Evolutionary conservation across 1,140 invertebrate species (phyloP).

Genomic region (Meloidogyne exigua): DNA sequence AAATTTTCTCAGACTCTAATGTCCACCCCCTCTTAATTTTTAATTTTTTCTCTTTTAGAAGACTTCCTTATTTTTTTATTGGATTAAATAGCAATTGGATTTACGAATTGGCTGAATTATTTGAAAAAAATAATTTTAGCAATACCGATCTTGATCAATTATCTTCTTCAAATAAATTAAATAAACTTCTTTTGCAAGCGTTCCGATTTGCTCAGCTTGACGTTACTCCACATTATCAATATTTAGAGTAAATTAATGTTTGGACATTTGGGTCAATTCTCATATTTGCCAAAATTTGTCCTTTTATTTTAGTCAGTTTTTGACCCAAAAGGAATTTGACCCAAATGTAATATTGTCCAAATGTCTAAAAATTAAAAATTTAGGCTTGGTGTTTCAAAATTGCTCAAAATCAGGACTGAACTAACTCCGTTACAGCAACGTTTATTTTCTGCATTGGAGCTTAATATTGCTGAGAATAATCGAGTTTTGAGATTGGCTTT

Average conservation of each 20-base stretch:
- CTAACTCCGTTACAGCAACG: background rate
- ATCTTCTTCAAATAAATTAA: background rate
- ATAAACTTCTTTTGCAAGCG: background rate
- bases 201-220: background rate
- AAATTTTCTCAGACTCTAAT: conserved; percentile 8
- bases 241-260: background rate
- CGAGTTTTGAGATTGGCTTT: conserved; percentile 30
- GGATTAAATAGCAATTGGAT: conserved; percentile 38
- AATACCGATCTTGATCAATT: conserved; percentile 10
- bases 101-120: conserved; percentile 29
- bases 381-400: background rate
- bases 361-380: background rate
- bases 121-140: conserved; percentile 1
- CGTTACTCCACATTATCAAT: background rate
- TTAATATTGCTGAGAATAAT: conserved; percentile 22
- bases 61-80: conserved; percentile 37
- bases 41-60: conserved; percentile 10
- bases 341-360: no score
- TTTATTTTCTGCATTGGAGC: conserved; percentile 3
- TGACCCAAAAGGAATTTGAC: no score
- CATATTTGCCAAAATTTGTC: background rate
- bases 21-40: no score
- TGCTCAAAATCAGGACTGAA: background rate
- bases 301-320: background rate
- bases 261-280: background rate